phyloP scores from a whole-genome alignment of 1,140 invertebrate genomes.

The Drosophila aff. region DNA sequence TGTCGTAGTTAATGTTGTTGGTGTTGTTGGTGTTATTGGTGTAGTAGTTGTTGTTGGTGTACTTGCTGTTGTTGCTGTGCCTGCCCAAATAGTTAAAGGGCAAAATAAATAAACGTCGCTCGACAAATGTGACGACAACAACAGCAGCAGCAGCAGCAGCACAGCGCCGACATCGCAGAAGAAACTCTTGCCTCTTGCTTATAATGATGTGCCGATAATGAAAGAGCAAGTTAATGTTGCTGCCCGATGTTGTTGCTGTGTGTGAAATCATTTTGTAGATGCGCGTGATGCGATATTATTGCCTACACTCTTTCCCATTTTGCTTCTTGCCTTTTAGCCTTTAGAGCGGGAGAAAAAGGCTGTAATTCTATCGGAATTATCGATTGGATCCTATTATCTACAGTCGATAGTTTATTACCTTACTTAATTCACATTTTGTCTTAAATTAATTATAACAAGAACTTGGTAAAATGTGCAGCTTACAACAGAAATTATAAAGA shows the following conservation, averaged over 20 bases:
- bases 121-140: slow-evolving; percentile 49
- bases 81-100: slow-evolving; percentile 76
- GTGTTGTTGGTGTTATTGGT: not conserved
- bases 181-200: slow-evolving; percentile 31
- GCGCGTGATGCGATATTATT: slow-evolving; percentile 71
- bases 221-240: slow-evolving; percentile 61
- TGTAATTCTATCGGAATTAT: slow-evolving; percentile 1
- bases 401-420: not conserved
- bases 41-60: slow-evolving; percentile 9
- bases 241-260: slow-evolving; percentile 37
- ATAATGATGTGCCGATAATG: slow-evolving; percentile 73
- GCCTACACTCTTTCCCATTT: slow-evolving; percentile 43
- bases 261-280: slow-evolving; percentile 75
- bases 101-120: slow-evolving; percentile 71
- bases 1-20: slow-evolving; percentile 6
- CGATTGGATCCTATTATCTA: not conserved
- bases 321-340: not conserved
- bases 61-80: slow-evolving; percentile 21
- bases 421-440: not conserved
- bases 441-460: not conserved
- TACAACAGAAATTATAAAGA: not conserved
- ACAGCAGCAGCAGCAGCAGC: not conserved
- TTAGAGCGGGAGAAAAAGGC: not conserved
- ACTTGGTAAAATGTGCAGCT: not conserved
- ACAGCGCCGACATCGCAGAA: slow-evolving; percentile 9